Base-by-base conservation (phyloP, 1,140 invertebrate genomes). In the Elysia chlorotica region DNA sequence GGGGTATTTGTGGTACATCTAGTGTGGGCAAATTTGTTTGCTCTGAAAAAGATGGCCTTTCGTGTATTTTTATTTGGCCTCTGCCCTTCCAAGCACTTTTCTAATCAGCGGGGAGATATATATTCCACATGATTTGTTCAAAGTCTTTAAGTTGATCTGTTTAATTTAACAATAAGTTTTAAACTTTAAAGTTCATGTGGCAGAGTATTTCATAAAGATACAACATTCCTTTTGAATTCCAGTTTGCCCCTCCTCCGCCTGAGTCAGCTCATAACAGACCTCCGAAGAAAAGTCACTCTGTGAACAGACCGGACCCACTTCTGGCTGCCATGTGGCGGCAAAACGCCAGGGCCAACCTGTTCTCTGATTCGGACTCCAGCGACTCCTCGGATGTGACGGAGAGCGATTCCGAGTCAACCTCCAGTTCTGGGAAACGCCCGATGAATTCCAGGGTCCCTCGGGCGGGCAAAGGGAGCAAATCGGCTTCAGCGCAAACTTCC, bases 241-340 rank as follows among this genome's bases (percentile, higher is more conserved):
- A 75, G 62, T 62, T 72, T 65, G 74, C 66, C 21, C 57, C 59
- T 21, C 72, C 65, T 36, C 71, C 62, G 23, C 25, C 53, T 36
- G 37, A 35, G 68, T 5, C 61, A 25, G 17, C 62, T n/a, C 19
- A 21, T 2, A 2, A 35, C 1, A 33, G 48, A 28, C n/a, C 37
- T 48, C 2, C 35, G 17, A 65, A 25, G 35, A 48, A 30, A 2
- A 21, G 28, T 23, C 57, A 68, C 30, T 1, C 48, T 19, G 23
- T 6, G 21, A 5, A 54, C 14, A 62, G 23, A 0, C 41, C 54
- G 48, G 62, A 74, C 35, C 35, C 75, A 1, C 35, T 65, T n/a
- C 62, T 76, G 30, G 65, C 72, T 31, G 63, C 72, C 25, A 76
- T 76, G 69, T 76, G 75, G 75, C 19, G 75, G 31, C 75, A 72